A percentile compares a stretch with the other conserved stretches of the same genome.
phyloP scores from a whole-genome alignment of 2,888 invertebrate genomes.

The Tenthredo scrophulariae region DNA sequence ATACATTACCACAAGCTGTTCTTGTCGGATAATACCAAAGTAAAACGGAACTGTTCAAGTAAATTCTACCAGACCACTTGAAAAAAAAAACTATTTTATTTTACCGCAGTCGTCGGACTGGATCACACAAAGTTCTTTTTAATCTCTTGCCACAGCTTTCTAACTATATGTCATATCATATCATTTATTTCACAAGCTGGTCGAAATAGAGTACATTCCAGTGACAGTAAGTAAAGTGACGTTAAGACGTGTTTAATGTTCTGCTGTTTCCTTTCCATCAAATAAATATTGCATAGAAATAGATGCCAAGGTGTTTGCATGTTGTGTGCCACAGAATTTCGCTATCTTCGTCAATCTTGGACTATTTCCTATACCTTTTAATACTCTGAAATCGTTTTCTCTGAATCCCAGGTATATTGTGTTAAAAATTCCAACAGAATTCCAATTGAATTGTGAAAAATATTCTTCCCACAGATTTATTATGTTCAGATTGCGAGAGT shows the following conservation, averaged over 20 bases:
- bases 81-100: not conserved
- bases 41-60: not conserved
- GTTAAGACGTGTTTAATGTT: slow-evolving; percentile 48
- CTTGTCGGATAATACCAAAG: not conserved
- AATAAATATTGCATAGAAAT: slow-evolving; percentile 39
- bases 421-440: not conserved
- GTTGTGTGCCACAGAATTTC: not conserved
- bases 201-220: slow-evolving; percentile 83
- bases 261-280: slow-evolving; percentile 35
- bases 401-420: not conserved
- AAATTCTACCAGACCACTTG: not conserved
- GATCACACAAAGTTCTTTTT: slow-evolving; percentile 10
- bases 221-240: slow-evolving; percentile 77
- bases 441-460: not conserved
- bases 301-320: slow-evolving; percentile 50
- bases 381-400: not conserved
- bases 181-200: slow-evolving; percentile 82
- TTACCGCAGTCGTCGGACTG: not conserved
- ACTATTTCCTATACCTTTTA: slow-evolving; percentile 1
- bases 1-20: not conserved
- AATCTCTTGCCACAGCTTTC: slow-evolving; percentile 52
- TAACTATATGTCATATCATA: slow-evolving; percentile 70
- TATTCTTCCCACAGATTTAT: not conserved
- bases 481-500: not conserved
- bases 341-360: not conserved